Evolutionary conservation across 1,140 invertebrate species (phyloP), one percentile per base, ranked within the genome.

Genomic region (Helicoverpa zea): DNA sequence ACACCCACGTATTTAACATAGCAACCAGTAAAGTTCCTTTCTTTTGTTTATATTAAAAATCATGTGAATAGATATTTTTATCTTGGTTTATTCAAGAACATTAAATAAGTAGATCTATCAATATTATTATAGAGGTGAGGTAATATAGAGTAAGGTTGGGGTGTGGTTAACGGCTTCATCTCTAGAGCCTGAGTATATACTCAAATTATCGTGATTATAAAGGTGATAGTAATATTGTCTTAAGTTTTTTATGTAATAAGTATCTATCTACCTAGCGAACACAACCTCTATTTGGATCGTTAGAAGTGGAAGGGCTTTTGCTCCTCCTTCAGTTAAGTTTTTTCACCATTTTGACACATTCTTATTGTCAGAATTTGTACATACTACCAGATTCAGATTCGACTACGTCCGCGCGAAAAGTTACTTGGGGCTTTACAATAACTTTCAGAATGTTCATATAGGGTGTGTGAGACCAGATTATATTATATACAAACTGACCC

Each of bases 1-100:
- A 94, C 93, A 94, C 93, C 93, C 92, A 92, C 91, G 84, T 59
- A 83, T 81, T 74, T 79, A 75, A 85, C 89, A 84, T 94, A 83
- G 91, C 89, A 93, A 94, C 92, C 49, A 80, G 61, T 68, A 68
- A 49, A 68, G 64, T 68, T 66, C 35, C 35, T 68, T 23, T 68
- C 43, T 30, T 61, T 61, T 29, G 56, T 58, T 18, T 10, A 68
- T 68, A 49, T 16, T 66, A 11, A 43, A 16, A 66, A 68, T 43
- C 35, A 49, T 68, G 47, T 23, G 43, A 43, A 68, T 49, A 18
- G n/a, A 49, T 16, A 49, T 68, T 29, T 49, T 68, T 68, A 68
- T 68, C 43, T 49, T 12, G 2, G 0, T 49, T 68, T 68, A 43
- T 68, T 68, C 64, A 18, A 49, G 43, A 16, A 18, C 12, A 68